Evolutionary conservation across 1,140 invertebrate genomes (phyloP).

Genomic region (Cydia amplana): DNA sequence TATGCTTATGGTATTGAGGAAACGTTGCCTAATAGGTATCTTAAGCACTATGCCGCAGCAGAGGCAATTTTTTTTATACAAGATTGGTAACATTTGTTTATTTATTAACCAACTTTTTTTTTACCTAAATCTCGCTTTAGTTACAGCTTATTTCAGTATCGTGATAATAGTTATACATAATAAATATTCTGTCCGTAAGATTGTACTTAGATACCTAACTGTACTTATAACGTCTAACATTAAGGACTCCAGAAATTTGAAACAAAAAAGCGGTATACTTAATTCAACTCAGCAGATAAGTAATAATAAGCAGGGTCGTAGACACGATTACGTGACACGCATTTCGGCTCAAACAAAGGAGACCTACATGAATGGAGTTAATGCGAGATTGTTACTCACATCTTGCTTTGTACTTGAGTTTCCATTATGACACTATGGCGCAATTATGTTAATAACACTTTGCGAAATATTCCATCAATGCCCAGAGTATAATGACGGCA

Average conservation of each 20-base stretch:
- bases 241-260: background rate
- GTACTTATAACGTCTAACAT: too few relatives aligned
- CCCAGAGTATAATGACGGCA: slow-evolving; percentile 2
- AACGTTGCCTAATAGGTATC: too few relatives aligned
- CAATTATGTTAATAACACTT: background rate
- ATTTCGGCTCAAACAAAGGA: background rate
- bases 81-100: too few relatives aligned
- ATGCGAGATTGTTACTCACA: slow-evolving; percentile 13
- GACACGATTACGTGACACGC: slow-evolving; percentile 7
- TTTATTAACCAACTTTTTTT: too few relatives aligned
- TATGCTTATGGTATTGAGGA: too few relatives aligned
- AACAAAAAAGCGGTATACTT: background rate
- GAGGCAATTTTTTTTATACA: too few relatives aligned
- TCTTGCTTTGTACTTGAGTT: slow-evolving; percentile 6
- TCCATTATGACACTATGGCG: slow-evolving; percentile 13
- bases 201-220: too few relatives aligned
- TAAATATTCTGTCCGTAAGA: too few relatives aligned
- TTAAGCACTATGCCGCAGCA: too few relatives aligned
- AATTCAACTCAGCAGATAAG: background rate
- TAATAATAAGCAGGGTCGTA: background rate
- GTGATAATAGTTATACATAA: too few relatives aligned
- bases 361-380: background rate
- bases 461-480: slow-evolving; percentile 10
- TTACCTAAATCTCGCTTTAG: too few relatives aligned
- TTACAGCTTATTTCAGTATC: too few relatives aligned